A percentile compares a stretch with the other conserved stretches of the same genome.
phyloP scores from a whole-genome alignment of 2,888 invertebrate species.

The Scrobipalpa atriplicella region DNA sequence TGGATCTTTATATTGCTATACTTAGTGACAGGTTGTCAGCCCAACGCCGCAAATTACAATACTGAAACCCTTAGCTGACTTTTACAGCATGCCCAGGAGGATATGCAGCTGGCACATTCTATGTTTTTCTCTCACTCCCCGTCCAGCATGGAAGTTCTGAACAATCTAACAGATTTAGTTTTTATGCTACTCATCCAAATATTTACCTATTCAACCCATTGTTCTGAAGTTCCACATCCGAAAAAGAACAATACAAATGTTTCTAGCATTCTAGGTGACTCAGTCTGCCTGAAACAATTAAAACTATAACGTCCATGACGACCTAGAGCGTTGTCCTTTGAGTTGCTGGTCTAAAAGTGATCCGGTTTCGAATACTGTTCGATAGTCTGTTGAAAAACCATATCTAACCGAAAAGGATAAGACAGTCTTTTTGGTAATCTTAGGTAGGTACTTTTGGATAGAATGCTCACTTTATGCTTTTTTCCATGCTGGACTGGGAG shows the following conservation, averaged over 20 bases:
- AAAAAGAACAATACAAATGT: not conserved
- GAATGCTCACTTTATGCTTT: not conserved
- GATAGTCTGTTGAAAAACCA: not conserved
- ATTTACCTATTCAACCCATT: not conserved
- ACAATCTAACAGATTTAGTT: not conserved
- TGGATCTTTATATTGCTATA: no score
- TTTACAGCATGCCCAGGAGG: no score
- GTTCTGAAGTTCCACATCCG: not conserved
- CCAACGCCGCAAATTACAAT: no score
- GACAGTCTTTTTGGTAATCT: not conserved
- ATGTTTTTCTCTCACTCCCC: no score
- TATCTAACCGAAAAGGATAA: no score
- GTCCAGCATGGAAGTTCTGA: no score
- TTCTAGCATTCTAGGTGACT: conserved; percentile 9
- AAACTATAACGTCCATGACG: not conserved
- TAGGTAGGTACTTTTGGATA: not conserved
- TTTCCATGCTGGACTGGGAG: no score
- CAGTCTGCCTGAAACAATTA: conserved; percentile 11
- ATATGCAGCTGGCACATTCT: no score
- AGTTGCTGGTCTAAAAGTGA: not conserved
- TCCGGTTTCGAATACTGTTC: not conserved
- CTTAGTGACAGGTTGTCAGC: no score
- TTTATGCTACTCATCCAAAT: not conserved
- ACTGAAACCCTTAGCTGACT: no score
- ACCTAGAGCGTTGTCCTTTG: conserved; percentile 16